A percentile compares a stretch with the other conserved stretches of the same genome.
Evolutionary conservation across 2,888 invertebrate species (phyloP).

Genomic region (Agrochola lota): DNA sequence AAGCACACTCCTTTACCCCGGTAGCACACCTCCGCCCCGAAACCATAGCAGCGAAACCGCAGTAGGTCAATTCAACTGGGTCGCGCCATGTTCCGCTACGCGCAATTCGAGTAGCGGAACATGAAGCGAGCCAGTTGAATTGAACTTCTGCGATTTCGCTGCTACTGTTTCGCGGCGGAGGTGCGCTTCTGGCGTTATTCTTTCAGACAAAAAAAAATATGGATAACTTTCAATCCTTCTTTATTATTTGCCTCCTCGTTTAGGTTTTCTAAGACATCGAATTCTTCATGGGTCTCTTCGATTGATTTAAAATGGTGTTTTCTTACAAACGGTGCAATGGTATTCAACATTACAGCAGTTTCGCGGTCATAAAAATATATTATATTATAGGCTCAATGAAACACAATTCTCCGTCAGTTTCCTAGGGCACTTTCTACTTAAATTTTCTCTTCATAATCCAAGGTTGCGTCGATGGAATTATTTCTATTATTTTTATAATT

Average conservation of each 20-base stretch:
- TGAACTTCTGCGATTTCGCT: no score
- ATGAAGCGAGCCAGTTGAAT: no score
- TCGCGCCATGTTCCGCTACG: no score
- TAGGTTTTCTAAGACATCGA: no score
- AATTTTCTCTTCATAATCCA: neutral
- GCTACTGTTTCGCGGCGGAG: no score
- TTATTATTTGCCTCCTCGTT: neutral
- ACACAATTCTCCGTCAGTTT: neutral
- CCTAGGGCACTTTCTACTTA: neutral
- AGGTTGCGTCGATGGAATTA: neutral
- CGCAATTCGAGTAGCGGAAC: no score
- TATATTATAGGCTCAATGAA: neutral
- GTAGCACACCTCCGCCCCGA: no score
- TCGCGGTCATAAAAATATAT: neutral
- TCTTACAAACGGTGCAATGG: neutral
- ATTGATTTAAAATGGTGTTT: neutral
- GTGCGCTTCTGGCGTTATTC: no score
- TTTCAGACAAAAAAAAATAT: neutral
- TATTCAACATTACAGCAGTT: neutral
- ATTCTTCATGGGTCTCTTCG: neutral
- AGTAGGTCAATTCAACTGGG: no score
- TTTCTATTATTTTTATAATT: constrained; percentile 20
- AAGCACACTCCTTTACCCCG: constrained; percentile 7
- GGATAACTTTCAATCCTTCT: neutral
- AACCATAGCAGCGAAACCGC: no score